Conservation (phyloP, 2,888 invertebrate genomes). For the Pseudococcus jackbeardsleyi region DNA sequence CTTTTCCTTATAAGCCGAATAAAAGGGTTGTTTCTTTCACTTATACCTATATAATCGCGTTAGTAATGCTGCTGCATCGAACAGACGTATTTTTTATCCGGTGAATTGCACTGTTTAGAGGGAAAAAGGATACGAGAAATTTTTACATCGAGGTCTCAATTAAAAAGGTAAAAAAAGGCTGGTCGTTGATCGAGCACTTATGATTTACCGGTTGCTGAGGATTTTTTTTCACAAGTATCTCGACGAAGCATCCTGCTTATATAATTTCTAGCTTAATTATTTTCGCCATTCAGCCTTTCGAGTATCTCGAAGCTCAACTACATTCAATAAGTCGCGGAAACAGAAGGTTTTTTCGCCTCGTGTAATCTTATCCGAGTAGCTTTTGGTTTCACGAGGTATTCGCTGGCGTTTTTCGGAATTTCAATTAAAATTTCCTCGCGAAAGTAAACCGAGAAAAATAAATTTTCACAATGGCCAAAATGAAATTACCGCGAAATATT, state of each 20-base stretch:
- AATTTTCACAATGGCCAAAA: conserved; percentile 27
- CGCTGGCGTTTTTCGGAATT: conserved; percentile 8
- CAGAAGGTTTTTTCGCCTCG: background rate
- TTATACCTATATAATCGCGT: conserved; percentile 12
- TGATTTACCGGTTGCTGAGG: background rate
- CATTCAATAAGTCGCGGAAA: conserved; percentile 8
- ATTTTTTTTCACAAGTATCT: background rate
- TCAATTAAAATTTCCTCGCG: conserved; percentile 25
- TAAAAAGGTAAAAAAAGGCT: background rate
- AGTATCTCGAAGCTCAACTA: background rate
- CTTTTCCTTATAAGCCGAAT: conserved; percentile 30
- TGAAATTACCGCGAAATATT: conserved; percentile 30
- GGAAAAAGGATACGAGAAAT: background rate
- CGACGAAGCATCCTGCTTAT: background rate
- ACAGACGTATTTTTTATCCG: background rate
- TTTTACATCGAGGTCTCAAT: background rate
- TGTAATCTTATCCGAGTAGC: background rate
- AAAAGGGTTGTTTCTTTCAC: conserved; percentile 41
- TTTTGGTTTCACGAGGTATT: background rate
- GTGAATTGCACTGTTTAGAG: background rate
- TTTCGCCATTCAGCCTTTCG: background rate
- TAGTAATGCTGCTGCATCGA: conserved; percentile 11
- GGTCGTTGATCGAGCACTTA: background rate
- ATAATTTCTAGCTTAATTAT: background rate
- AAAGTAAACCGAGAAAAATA: background rate